Evolutionary conservation across 1,140 invertebrate species (phyloP).

Genomic region (Lordiphosa collinella): DNA sequence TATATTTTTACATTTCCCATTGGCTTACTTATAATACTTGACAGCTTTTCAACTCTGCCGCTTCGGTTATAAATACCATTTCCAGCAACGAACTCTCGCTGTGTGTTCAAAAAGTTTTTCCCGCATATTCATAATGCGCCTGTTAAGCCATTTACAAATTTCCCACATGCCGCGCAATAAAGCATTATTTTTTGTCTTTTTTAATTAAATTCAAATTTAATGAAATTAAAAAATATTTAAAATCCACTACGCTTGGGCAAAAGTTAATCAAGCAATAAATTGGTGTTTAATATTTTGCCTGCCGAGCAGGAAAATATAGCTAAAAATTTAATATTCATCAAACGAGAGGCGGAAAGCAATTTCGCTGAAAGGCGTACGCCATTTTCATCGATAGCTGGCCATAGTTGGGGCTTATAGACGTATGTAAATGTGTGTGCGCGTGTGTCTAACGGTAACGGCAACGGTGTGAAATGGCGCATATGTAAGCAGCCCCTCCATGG

Average conservation of each 20-base stretch:
- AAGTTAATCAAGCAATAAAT: conserved; percentile 42
- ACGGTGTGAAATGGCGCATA: conserved; percentile 77
- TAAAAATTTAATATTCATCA: conserved; percentile 62
- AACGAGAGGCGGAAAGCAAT: conserved; percentile 60
- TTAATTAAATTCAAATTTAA: conserved; percentile 43
- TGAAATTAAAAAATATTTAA: conserved; percentile 9
- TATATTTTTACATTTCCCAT: no score
- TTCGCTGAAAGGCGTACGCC: conserved; percentile 63
- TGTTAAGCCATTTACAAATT: conserved; percentile 9
- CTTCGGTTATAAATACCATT: no score
- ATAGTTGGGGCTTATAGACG: conserved; percentile 2
- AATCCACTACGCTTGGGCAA: not conserved
- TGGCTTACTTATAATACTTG: no score
- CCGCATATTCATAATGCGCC: not conserved
- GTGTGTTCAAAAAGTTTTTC: no score
- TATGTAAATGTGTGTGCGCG: conserved; percentile 19
- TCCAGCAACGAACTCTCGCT: no score
- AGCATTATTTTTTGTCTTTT: not conserved
- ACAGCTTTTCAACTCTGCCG: no score
- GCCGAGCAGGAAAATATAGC: conserved; percentile 3
- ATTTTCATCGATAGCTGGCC: conserved; percentile 61
- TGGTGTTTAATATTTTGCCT: conserved; percentile 20
- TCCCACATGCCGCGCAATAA: not conserved
- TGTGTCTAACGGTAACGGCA: conserved; percentile 52
- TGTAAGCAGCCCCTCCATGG: conserved; percentile 59